These are phyloP conservation scores for Motacilla tschutschensis DNA, from an alignment of 2,113 vertebrate species.

Conservation along the genomic window DNA sequence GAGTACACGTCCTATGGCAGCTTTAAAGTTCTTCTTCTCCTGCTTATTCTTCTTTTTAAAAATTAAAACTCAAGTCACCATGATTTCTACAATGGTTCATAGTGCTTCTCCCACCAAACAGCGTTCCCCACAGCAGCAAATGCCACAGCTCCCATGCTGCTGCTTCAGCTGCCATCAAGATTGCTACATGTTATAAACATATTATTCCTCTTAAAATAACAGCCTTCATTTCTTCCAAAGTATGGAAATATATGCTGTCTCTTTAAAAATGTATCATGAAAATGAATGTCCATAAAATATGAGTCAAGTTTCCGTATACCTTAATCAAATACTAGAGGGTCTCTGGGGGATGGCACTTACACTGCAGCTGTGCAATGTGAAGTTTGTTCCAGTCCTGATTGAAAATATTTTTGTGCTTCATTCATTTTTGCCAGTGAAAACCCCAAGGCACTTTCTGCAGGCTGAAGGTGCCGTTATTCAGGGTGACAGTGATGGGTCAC, in stretches of 20 bases:
- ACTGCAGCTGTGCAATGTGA: conserved; percentile 35
- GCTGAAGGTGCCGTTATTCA: background rate
- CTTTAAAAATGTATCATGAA: conserved; percentile 59
- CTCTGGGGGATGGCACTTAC: conserved; percentile 28
- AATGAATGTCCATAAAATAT: conserved; percentile 48
- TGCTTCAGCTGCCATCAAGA: background rate
- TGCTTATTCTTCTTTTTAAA: background rate
- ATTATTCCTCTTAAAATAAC: conserved; percentile 22
- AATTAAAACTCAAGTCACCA: background rate
- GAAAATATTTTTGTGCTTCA: conserved; percentile 55
- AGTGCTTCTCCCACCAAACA: background rate
- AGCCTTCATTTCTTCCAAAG: background rate
- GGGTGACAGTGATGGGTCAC: conserved; percentile 49
- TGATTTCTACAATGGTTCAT: background rate
- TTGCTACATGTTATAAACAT: background rate
- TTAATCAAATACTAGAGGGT: conserved; percentile 47
- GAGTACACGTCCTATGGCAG: fast-evolving
- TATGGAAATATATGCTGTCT: conserved; percentile 16
- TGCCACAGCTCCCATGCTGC: background rate
- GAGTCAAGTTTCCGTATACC: conserved; percentile 34
- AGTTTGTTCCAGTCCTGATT: conserved; percentile 47
- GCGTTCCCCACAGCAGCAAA: background rate
- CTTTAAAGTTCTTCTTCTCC: background rate
- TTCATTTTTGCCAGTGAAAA: conserved; percentile 26
- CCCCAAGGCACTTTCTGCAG: conserved; percentile 40